phyloP scores from a whole-genome alignment of 92 coral and sea anemone species.

The Palythoa grandiflora region DNA sequence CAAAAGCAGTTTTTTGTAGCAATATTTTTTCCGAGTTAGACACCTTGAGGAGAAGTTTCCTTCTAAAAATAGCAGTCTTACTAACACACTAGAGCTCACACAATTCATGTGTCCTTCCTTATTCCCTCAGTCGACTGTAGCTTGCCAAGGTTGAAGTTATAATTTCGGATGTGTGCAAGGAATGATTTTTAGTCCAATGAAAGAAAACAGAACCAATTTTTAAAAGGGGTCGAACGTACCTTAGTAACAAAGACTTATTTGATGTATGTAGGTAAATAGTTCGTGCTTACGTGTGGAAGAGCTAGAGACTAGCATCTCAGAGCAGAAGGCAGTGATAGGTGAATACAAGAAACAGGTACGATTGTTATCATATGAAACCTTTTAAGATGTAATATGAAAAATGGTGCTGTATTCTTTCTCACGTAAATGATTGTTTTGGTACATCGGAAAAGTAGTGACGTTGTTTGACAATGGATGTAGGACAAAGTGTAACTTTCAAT shows the following conservation, averaged over 20 bases:
- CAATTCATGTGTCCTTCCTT: too few species aligned
- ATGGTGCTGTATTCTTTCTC: not conserved
- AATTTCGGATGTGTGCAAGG: too few species aligned
- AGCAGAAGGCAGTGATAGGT: slow-evolving; percentile 65
- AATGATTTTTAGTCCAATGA: not conserved
- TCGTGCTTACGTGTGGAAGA: slow-evolving; percentile 39
- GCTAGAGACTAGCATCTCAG: slow-evolving; percentile 67
- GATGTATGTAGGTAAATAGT: slow-evolving; percentile 20
- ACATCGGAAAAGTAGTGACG: not conserved
- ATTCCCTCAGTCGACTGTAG: too few species aligned
- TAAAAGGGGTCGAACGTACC: not conserved
- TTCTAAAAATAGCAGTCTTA: too few species aligned
- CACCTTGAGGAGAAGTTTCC: too few species aligned
- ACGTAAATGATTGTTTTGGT: not conserved
- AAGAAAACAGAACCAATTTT: not conserved
- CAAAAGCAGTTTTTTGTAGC: too few species aligned
- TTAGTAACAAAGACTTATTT: not conserved
- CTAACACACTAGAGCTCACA: too few species aligned
- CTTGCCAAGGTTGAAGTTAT: too few species aligned
- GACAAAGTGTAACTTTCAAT: not conserved
- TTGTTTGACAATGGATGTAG: not conserved
- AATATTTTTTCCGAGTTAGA: too few species aligned
- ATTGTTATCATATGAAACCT: not conserved
- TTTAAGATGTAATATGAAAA: not conserved
- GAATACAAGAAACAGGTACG: slow-evolving; percentile 70